phyloP scores from a whole-genome alignment of 2,113 vertebrate species.

The Alosa alosa region DNA sequence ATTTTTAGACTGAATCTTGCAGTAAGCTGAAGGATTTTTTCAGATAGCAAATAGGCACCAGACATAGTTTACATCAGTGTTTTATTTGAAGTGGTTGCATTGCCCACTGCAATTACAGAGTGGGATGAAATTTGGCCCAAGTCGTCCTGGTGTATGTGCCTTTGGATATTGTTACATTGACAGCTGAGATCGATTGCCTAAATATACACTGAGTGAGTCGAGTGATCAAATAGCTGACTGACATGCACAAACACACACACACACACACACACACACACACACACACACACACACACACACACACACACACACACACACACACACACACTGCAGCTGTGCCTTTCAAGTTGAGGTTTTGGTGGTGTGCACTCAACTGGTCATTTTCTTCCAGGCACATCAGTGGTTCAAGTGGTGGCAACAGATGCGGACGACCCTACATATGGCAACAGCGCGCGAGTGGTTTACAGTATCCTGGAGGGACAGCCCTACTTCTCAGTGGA shows the following conservation, averaged over 20 bases:
- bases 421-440: conserved; percentile 55
- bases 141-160: neutral
- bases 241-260: neutral
- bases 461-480: conserved; percentile 52
- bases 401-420: conserved; percentile 52
- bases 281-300: too few species aligned
- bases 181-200: neutral
- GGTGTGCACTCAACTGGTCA: neutral
- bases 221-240: conserved; percentile 11
- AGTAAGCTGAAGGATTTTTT: neutral
- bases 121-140: neutral
- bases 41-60: neutral
- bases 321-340: neutral
- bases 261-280: too few species aligned
- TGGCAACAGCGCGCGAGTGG: conserved; percentile 52
- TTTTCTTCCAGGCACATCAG: conserved; percentile 45
- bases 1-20: neutral
- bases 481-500: conserved; percentile 55
- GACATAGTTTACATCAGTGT: neutral
- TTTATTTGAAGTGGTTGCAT: neutral
- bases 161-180: neutral
- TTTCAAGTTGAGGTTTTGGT: conserved; percentile 10
- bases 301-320: neutral
- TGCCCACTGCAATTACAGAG: neutral
- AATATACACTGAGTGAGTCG: neutral